phyloP scores from a whole-genome alignment of 2,113 vertebrate genomes.

The Hyperopisus bebe region DNA sequence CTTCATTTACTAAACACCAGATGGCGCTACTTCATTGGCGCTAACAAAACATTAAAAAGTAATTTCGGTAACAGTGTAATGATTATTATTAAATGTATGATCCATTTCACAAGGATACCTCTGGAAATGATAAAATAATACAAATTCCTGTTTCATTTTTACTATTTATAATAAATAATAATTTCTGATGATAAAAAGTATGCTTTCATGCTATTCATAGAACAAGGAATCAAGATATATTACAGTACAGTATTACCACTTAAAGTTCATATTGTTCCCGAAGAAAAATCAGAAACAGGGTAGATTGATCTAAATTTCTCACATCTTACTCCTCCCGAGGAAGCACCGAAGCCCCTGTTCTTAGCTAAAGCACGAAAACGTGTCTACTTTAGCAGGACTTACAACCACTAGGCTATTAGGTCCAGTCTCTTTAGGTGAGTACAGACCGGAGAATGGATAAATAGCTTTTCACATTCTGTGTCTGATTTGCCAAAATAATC shows the following conservation, averaged over 20 bases:
- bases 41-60: neutral
- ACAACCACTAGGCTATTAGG: neutral
- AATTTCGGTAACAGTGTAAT: neutral
- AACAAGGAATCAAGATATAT: neutral
- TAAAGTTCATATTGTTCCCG: neutral
- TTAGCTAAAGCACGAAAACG: neutral
- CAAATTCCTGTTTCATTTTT: neutral
- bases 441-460: neutral
- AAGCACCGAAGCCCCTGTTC: neutral
- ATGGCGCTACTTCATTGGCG: conserved; percentile 11
- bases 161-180: neutral
- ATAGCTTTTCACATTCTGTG: neutral
- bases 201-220: neutral
- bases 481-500: neutral
- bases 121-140: neutral
- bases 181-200: neutral
- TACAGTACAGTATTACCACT: neutral
- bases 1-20: conserved; percentile 11
- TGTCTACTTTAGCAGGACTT: neutral
- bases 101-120: neutral
- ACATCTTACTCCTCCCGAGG: neutral
- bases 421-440: neutral
- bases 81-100: neutral
- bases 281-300: neutral
- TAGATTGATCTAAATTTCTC: neutral